Base-by-base conservation (phyloP, 2,113 vertebrate species). In the Cettia cetti region DNA sequence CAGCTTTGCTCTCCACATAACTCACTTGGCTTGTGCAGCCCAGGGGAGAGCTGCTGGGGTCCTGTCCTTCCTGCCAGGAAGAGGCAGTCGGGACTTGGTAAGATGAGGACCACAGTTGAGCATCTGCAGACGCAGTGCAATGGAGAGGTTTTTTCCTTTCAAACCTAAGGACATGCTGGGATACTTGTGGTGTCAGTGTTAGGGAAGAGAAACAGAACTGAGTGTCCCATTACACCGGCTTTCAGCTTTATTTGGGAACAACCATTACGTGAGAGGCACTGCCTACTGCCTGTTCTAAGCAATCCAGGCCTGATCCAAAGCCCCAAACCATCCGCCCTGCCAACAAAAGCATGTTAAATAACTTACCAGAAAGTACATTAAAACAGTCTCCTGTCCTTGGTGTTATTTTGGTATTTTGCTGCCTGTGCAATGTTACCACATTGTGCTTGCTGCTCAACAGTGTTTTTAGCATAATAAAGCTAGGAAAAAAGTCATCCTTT, bases 261-360 rank as follows among this genome's bases (percentile, higher is more conserved):
- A 33, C 95, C 88, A 68, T 83, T 94, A 89, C 69, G 26, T 89
- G 90, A 96, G 88, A 94, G 90, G 95, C 93, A 93, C 88, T 94
- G 86, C 95, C 94, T 94, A 96, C 92, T 84, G 94, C 90, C 76
- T 96, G 76, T 95, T 95, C 72, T 90, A 86, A 95, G 86, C 56
- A 93, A 93, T 83, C 79, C 95, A 93, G 95, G 78, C 56, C 85
- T 92, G 71, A 92, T 96, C 78, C 94, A 96, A 91, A 96, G 94
- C 94, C 92, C 92, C 80, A 95, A 86, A 90, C 93, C 72, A 77
- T 71, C 94, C 14, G 7, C 80, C 86, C 54, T 94, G 94, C 96
- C 96, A 96, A 96, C 92, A 93, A 95, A 93, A 97, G 90, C 94
- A 96, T 96, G 95, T 97, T 96, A 96, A 97, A 96, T 97, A 97